Percentiles rank a stretch among this genome's conserved stretches.
Conservation (phyloP, 2,888 invertebrate species). For the Dastarcus helophoroides region DNA sequence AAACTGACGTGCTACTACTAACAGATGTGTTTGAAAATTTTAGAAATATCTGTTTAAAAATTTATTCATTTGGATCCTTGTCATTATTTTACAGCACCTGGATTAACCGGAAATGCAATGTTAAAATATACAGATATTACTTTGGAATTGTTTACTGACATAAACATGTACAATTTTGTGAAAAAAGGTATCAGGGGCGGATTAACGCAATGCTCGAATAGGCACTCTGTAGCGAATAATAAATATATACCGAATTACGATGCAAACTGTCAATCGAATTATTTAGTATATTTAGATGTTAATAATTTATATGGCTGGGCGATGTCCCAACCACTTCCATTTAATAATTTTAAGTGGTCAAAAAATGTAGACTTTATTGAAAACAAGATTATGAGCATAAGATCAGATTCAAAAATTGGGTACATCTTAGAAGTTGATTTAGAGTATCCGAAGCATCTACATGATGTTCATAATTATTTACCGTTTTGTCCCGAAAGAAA, state of each 20-base stretch:
- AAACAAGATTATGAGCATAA: too few species aligned
- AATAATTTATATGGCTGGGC: slow-evolving; percentile 16
- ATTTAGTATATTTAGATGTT: slow-evolving; percentile 14
- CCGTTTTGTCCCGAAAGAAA: slow-evolving; percentile 13
- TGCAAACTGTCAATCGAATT: slow-evolving; percentile 8
- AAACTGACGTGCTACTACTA: too few species aligned
- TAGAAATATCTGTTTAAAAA: too few species aligned
- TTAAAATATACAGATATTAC: too few species aligned
- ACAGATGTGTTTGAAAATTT: too few species aligned
- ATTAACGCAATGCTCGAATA: too few species aligned
- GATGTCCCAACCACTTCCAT: slow-evolving; percentile 12
- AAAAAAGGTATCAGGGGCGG: too few species aligned
- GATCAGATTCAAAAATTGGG: slow-evolving; percentile 3
- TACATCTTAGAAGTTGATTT: slow-evolving; percentile 15
- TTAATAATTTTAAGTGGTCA: slow-evolving; percentile 10
- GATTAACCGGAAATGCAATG: too few species aligned
- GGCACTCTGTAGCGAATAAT: too few species aligned
- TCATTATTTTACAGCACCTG: too few species aligned
- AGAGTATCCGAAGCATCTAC: slow-evolving; percentile 13
- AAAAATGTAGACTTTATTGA: neutral
- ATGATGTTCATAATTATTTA: slow-evolving; percentile 14
- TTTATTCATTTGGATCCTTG: too few species aligned
- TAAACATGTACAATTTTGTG: slow-evolving; percentile 21
- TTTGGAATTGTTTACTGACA: too few species aligned
- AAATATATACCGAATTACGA: slow-evolving; percentile 3